phyloP scores from a whole-genome alignment of 2,113 vertebrate genomes.

The Callipepla squamata region DNA sequence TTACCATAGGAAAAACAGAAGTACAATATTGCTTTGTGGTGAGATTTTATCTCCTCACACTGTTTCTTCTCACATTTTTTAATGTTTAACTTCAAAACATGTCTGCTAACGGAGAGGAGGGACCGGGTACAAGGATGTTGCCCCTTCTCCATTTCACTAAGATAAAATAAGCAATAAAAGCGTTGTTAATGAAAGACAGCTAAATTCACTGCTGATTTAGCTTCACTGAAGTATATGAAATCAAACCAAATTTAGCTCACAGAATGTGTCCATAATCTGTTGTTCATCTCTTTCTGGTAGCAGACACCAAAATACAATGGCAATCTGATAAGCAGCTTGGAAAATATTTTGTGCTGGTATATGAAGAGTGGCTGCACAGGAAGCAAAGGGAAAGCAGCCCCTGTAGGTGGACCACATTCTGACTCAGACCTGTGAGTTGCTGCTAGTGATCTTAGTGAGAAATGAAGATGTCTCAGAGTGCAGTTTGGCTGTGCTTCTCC shows the following conservation, averaged over 20 bases:
- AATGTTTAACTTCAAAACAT: not conserved
- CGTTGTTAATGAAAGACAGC: not conserved
- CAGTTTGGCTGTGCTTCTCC: not conserved
- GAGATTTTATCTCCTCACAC: not conserved
- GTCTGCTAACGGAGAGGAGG: not conserved
- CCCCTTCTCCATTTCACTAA: not conserved
- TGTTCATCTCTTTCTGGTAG: not conserved
- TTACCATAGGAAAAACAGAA: not conserved
- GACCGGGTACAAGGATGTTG: not conserved
- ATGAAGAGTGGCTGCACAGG: not conserved
- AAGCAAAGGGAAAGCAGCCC: not conserved
- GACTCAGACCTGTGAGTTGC: not conserved
- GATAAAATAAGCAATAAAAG: not conserved
- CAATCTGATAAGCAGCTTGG: not conserved
- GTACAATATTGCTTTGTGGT: not conserved
- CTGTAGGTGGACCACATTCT: not conserved
- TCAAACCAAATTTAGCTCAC: not conserved
- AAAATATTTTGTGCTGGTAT: not conserved
- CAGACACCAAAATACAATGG: not conserved
- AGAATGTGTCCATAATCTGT: not conserved
- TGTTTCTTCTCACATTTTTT: not conserved
- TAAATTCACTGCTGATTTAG: slow-evolving; percentile 5
- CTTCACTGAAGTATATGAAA: not conserved
- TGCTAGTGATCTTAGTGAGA: not conserved
- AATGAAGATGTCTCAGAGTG: not conserved